Evolutionary conservation across 2,797 vertebrate genomes (phyloP).

Genomic region (Sus cebifrons): DNA sequence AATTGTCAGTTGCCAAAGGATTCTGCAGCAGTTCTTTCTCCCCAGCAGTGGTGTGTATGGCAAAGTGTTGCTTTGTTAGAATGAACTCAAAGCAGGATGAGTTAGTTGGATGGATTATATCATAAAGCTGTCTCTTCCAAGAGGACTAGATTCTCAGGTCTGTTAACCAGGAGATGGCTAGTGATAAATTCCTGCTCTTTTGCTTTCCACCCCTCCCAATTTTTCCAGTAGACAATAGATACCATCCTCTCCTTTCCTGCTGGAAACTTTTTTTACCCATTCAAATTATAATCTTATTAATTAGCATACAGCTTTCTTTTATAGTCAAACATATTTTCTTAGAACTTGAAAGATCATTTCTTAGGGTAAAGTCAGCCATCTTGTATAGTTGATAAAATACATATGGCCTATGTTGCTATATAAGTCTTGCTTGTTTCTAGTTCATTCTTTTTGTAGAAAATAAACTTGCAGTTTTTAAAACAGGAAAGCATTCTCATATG

Average conservation of each 20-base stretch:
- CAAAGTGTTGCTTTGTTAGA: conserved; percentile 24
- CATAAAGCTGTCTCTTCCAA: neutral
- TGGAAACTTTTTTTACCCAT: neutral
- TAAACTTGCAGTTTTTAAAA: conserved; percentile 49
- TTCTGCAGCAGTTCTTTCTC: neutral
- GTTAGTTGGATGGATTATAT: conserved; percentile 21
- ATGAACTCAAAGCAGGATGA: conserved; percentile 21
- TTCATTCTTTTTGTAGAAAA: conserved; percentile 45
- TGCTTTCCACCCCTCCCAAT: accelerated
- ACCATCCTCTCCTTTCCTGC: neutral
- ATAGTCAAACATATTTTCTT: conserved; percentile 17
- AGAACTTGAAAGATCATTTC: conserved; percentile 37
- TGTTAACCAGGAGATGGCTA: conserved; percentile 20
- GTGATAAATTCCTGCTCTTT: conserved; percentile 57
- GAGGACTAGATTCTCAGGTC: conserved; percentile 5
- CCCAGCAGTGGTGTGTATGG: neutral
- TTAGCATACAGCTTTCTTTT: neutral
- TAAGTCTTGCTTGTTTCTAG: conserved; percentile 42
- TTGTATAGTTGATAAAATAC: conserved; percentile 32
- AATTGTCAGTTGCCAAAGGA: neutral
- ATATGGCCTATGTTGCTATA: conserved; percentile 42
- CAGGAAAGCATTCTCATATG: neutral
- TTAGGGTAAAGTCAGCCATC: conserved; percentile 13
- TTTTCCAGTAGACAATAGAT: conserved; percentile 39
- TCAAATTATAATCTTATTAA: conserved; percentile 25